These are phyloP conservation scores for Acanthornis magna DNA, from an alignment of 2,797 vertebrate species.

Conservation along the genomic window DNA sequence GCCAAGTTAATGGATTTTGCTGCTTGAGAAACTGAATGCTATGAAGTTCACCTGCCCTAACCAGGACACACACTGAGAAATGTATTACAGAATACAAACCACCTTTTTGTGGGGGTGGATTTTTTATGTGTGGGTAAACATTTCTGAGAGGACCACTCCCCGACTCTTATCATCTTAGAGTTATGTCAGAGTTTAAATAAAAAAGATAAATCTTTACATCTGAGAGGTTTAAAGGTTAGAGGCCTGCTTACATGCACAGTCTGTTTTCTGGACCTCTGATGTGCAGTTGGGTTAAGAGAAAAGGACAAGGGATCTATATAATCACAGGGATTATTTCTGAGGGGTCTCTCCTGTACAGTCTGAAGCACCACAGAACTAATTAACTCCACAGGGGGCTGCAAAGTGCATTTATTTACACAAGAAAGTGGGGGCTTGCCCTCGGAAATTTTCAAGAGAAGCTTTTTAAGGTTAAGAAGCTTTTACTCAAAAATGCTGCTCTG, in stretches of 20 bases:
- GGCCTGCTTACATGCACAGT: neutral
- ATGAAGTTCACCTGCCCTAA: neutral
- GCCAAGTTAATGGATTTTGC: neutral
- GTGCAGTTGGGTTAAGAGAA: neutral
- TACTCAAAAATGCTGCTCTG: neutral
- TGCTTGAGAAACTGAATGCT: neutral
- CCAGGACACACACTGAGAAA: neutral
- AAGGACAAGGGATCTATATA: neutral
- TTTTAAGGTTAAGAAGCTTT: neutral
- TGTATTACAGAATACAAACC: neutral
- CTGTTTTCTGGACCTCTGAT: neutral
- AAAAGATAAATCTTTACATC: neutral
- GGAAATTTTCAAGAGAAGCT: neutral
- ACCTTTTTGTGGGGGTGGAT: fast-evolving
- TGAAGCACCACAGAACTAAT: neutral
- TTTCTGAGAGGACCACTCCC: neutral
- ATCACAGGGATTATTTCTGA: neutral
- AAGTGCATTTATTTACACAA: neutral
- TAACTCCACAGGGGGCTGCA: neutral
- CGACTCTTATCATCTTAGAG: neutral
- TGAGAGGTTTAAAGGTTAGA: neutral
- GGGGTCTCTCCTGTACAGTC: neutral
- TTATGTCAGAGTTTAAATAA: neutral
- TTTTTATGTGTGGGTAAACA: neutral
- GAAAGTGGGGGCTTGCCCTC: neutral